Evolutionary conservation across 2,888 invertebrate genomes (phyloP), one percentile per base, ranked within the genome.

Genomic region (Ochropacha duplaris): DNA sequence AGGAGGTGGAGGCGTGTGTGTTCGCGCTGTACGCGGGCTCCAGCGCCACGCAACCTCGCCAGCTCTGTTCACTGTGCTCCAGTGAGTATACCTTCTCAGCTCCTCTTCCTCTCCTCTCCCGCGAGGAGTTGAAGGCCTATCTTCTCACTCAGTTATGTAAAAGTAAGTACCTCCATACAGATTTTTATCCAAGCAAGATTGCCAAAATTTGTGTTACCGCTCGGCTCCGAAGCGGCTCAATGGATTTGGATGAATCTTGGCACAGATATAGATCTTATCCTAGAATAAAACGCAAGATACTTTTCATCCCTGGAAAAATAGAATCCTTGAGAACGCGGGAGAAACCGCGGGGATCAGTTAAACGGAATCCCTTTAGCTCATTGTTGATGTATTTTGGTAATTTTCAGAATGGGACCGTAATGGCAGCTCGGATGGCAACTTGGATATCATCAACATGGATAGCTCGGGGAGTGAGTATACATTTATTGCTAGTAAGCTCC

Each of bases 361-460:
- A 5, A 4, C 24, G 31, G 31, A 6, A 60, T 34, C n/a, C n/a
- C n/a, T n/a, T n/a, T n/a, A n/a, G n/a, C n/a, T n/a, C n/a, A n/a
- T n/a, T n/a, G n/a, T n/a, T n/a, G 8, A 28, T 16, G 6, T 50
- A 54, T 22, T 12, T 49, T 0, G 49, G 22, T 11, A 22, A 50
- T 22, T 74, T 67, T 0, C 81, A 88, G 89, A 87, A 51, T 87
- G 86, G 80, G 87, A 87, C 5, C 76, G 84, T 26, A 77, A 77
- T 2, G 67, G 58, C 14, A 72, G 61, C 39, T 64, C 76, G 0
- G 87, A 86, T 22, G 81, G 72, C 0, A 83, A 87, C 9, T 59
- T 90, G 56, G 90, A 90, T 68, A 84, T 88, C 70, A 83, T 88
- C 73, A 84, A 79, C 56, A 77, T 74, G 0, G 88, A 90, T 31